These are phyloP conservation scores for Lissonota sp. DNA, from an alignment of 2,888 invertebrate species.

Conservation along the genomic window DNA sequence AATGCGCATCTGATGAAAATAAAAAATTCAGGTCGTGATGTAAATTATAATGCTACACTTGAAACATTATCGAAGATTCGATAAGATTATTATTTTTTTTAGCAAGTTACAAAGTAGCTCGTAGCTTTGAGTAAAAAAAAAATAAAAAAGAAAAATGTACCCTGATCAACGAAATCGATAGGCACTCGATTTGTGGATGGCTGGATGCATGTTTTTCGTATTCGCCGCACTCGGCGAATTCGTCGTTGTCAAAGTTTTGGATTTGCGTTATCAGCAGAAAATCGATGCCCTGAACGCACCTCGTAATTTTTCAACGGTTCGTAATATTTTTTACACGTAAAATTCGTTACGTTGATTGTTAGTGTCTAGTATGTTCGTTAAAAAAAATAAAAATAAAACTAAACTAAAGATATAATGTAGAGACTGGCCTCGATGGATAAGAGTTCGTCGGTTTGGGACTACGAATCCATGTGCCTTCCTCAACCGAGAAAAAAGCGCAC, in stretches of 20 bases:
- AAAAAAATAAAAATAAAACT: conserved; percentile 16
- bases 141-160: not conserved
- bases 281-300: conserved; percentile 73
- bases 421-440: conserved; percentile 88
- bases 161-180: conserved; percentile 78
- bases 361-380: not conserved
- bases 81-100: no score
- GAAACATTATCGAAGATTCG: no score
- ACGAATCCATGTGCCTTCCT: conserved; percentile 70
- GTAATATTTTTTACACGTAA: conserved; percentile 42
- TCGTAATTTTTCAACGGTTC: conserved; percentile 74
- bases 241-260: conserved; percentile 92
- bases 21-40: no score
- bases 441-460: conserved; percentile 85
- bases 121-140: not conserved
- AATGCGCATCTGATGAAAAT: no score
- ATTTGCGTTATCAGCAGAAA: conserved; percentile 88
- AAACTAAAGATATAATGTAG: conserved; percentile 78
- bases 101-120: no score
- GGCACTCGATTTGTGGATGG: conserved; percentile 95
- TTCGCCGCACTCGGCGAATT: conserved; percentile 94
- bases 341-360: not conserved
- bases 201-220: conserved; percentile 94
- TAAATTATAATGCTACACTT: no score
- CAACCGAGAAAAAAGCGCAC: conserved; percentile 74